Evolutionary conservation across 2,888 invertebrate species (phyloP), one percentile per base, ranked within the genome.

Genomic region (Nymphalis polychloros): DNA sequence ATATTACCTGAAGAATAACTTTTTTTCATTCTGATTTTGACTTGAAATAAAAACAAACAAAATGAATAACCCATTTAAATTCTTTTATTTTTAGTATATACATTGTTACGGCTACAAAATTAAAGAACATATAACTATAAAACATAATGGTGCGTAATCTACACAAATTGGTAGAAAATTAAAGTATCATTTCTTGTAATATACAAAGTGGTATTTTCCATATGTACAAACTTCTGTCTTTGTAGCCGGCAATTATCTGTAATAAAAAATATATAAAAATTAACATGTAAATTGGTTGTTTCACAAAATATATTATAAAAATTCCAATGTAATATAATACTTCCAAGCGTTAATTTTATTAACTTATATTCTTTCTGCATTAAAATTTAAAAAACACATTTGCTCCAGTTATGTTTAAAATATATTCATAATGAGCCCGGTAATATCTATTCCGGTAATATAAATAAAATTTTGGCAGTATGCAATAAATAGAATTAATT

Each of bases 171-270:
- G 75, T 73, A 76, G 73, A 78, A 74, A 77, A 77, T 87, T 80
- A 92, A 78, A 92, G 86, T 84, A 92, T 89, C 92, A 92, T 92
- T 77, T 92, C 92, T 82, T 90, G 83, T 64, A 90, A 73, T 80
- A 92, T 86, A 76, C 80, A 83, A 70, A 86, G 78, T 64, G 95
- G 95, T 87, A 95, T 94, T 80, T 94, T 93, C 93, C 95, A 94
- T 77, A 94, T 93, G 79, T 94, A 94, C 83, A 95, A 84, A 77
- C 93, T 93, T 79, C 94, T 94, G 80, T 95, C 95, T 83, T 95
- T 95, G 76, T 95, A 94, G 49, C 95, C 95, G 3, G 94, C 94
- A 66, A 95, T 94, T 17, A 95, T 93, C 95, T 95, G 89, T 3
- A 90, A 93, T 71, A 87, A 87, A 77, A 67, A 41, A 41, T 2